phyloP scores from a whole-genome alignment of 2,888 invertebrate species.

The Azorinus chamasolen region DNA sequence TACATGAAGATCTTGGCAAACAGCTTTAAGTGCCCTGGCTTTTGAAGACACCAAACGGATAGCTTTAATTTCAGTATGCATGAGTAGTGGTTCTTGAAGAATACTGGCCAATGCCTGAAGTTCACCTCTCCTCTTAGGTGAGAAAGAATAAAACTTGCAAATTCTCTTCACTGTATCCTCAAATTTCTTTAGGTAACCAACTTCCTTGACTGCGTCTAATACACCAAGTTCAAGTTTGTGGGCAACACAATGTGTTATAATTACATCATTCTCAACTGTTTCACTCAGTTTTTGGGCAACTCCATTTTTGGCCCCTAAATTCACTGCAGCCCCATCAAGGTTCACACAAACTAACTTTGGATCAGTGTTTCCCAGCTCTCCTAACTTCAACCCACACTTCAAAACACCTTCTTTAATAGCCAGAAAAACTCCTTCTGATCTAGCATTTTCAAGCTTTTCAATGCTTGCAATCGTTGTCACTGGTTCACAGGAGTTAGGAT shows the following conservation, averaged over 20 bases:
- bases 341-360: slow-evolving; percentile 29
- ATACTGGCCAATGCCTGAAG: slow-evolving; percentile 3
- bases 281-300: slow-evolving; percentile 36
- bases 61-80: slow-evolving; percentile 23
- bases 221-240: slow-evolving; percentile 39
- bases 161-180: slow-evolving; percentile 34
- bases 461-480: slow-evolving; percentile 25
- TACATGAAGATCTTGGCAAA: slow-evolving; percentile 3
- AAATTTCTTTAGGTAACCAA: slow-evolving; percentile 38
- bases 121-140: slow-evolving; percentile 30
- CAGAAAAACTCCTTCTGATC: slow-evolving; percentile 36
- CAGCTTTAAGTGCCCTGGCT: slow-evolving; percentile 13
- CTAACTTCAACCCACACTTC: slow-evolving; percentile 22
- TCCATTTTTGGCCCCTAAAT: slow-evolving; percentile 35
- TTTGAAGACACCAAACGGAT: slow-evolving; percentile 32
- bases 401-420: no score
- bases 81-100: slow-evolving; percentile 4
- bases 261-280: slow-evolving; percentile 20
- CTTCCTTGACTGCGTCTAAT: slow-evolving; percentile 36
- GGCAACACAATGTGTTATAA: slow-evolving; percentile 48
- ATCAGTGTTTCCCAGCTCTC: slow-evolving; percentile 4
- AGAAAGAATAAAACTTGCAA: slow-evolving; percentile 39
- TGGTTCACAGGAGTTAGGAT: slow-evolving; percentile 23
- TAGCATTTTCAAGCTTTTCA: slow-evolving; percentile 29
- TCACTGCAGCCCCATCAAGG: slow-evolving; percentile 44